These are phyloP conservation scores for Avahi laniger DNA, from an alignment of 2,797 vertebrate species.

Conservation along the genomic window DNA sequence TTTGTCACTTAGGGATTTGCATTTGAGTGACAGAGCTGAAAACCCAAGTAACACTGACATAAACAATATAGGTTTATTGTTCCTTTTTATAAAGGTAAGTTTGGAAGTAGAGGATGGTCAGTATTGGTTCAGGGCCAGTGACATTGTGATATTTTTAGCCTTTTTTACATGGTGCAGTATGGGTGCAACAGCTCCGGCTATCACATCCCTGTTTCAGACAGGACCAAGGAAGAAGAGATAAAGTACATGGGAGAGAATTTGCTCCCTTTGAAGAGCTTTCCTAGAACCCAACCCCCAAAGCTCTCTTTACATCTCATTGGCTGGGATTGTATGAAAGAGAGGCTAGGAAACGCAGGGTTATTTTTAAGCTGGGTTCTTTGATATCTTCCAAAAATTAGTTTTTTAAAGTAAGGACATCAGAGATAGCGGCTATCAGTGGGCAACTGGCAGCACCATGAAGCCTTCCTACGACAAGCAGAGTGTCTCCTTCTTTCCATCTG, in stretches of 20 bases:
- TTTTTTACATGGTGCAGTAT: background rate
- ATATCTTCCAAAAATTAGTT: background rate
- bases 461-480: background rate
- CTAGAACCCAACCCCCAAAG: background rate
- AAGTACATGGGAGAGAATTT: background rate
- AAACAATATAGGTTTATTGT: background rate
- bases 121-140: background rate
- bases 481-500: background rate
- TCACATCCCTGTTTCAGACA: background rate
- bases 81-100: background rate
- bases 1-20: background rate
- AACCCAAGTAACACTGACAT: background rate
- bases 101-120: background rate
- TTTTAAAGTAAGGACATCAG: background rate
- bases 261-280: background rate
- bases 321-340: background rate
- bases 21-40: background rate
- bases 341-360: background rate
- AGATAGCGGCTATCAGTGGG: background rate
- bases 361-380: background rate
- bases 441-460: background rate
- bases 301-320: background rate
- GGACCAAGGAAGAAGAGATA: background rate
- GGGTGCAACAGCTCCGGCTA: background rate
- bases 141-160: background rate